Conservation (phyloP, 2,888 invertebrate genomes). For the Linnaemya tessellans region DNA sequence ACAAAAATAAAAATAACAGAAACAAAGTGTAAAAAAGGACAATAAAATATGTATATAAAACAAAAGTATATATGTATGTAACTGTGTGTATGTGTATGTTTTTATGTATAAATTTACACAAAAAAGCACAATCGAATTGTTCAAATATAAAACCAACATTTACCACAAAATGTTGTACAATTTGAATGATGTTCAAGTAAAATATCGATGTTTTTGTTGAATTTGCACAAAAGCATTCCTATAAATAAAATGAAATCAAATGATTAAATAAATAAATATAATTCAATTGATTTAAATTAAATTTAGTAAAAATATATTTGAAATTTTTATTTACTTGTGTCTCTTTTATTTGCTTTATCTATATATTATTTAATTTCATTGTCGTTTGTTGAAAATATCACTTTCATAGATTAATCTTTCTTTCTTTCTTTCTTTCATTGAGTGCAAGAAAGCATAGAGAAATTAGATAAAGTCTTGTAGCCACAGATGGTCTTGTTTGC, state of each 20-base stretch:
- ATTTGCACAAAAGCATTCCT: constrained; percentile 30
- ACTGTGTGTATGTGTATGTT: too few species aligned
- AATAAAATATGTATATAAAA: not conserved
- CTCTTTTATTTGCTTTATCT: not conserved
- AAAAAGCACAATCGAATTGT: constrained; percentile 28
- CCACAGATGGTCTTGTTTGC: constrained; percentile 8
- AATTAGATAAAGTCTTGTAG: not conserved
- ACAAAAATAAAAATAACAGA: not conserved
- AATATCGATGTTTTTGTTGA: constrained; percentile 28
- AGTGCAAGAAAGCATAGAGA: not conserved
- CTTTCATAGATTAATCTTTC: constrained; percentile 2
- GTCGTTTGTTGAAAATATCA: constrained; percentile 12
- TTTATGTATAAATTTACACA: not conserved
- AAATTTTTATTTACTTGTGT: constrained; percentile 25
- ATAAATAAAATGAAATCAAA: not conserved
- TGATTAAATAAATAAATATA: constrained; percentile 7
- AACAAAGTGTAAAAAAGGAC: not conserved
- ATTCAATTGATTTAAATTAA: constrained; percentile 24
- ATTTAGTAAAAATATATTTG: constrained; percentile 15
- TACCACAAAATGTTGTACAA: constrained; percentile 31
- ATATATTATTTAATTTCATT: not conserved
- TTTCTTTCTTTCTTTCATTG: not conserved
- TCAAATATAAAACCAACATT: not conserved
- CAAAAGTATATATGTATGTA: not conserved
- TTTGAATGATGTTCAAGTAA: constrained; percentile 43